These are phyloP conservation scores for Acanthochromis polyacanthus DNA, from an alignment of 2,113 vertebrate species.

Conservation along the genomic window DNA sequence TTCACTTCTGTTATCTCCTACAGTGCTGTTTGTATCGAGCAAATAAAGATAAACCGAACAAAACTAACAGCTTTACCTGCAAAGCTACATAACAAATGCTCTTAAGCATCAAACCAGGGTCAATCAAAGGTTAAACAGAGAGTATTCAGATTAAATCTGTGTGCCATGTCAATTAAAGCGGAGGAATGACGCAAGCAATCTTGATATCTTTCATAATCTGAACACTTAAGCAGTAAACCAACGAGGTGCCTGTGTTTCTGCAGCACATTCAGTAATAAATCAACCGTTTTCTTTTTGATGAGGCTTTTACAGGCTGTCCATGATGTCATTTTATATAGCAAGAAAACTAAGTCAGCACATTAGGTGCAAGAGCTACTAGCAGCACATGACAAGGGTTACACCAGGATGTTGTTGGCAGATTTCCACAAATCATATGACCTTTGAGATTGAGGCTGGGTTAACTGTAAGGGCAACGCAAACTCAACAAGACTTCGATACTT, in stretches of 20 bases:
- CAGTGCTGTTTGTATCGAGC: constrained; percentile 12
- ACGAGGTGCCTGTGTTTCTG: constrained; percentile 6
- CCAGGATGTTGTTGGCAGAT: constrained; percentile 42
- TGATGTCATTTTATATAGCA: constrained; percentile 35
- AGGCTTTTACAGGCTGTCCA: neutral
- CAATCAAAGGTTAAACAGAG: neutral
- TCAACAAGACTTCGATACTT: constrained; percentile 61
- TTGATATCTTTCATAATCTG: constrained; percentile 14
- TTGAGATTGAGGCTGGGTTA: constrained; percentile 53
- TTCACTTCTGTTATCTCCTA: constrained; percentile 1
- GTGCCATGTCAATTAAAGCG: neutral
- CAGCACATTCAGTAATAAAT: constrained; percentile 47
- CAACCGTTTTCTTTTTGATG: constrained; percentile 31
- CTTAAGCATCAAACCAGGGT: neutral
- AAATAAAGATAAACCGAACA: constrained; percentile 12
- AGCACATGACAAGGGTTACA: constrained; percentile 43
- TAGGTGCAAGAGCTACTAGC: constrained; percentile 14
- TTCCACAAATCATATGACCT: constrained; percentile 55
- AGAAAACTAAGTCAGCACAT: constrained; percentile 54
- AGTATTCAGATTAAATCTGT: neutral
- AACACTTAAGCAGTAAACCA: constrained; percentile 44
- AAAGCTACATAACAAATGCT: neutral
- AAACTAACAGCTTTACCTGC: constrained; percentile 1
- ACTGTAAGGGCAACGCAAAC: constrained; percentile 14
- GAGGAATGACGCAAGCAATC: constrained; percentile 13